Evolutionary conservation across 1,140 invertebrate species (phyloP).

Genomic region (Spodoptera litura): DNA sequence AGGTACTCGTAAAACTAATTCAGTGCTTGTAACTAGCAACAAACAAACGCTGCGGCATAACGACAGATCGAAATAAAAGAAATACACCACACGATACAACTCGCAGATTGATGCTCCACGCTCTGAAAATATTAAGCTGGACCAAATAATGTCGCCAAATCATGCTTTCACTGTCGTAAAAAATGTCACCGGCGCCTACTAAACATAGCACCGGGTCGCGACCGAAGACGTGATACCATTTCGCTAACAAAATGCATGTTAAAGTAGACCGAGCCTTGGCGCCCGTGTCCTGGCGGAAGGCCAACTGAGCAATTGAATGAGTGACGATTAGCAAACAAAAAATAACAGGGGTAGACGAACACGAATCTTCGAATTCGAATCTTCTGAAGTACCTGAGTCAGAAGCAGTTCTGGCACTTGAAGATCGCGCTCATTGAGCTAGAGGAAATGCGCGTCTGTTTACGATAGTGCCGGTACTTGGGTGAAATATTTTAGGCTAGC

Average conservation of each 20-base stretch:
- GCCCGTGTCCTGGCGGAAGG: slow-evolving; percentile 75
- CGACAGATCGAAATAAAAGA: slow-evolving; percentile 41
- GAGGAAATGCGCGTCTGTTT: slow-evolving; percentile 72
- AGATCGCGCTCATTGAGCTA: slow-evolving; percentile 71
- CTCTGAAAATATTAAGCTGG: slow-evolving; percentile 31
- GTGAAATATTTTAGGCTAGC: slow-evolving; percentile 60
- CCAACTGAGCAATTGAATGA: slow-evolving; percentile 81
- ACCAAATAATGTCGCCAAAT: slow-evolving; percentile 53
- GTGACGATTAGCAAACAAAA: slow-evolving; percentile 78
- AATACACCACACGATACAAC: slow-evolving; percentile 2
- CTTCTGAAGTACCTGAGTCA: slow-evolving; percentile 79
- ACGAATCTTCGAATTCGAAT: slow-evolving; percentile 73
- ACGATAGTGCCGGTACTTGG: slow-evolving; percentile 58
- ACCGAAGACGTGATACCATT: slow-evolving; percentile 60
- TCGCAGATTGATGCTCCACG: slow-evolving; percentile 21
- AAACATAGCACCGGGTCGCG: slow-evolving; percentile 53
- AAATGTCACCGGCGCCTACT: slow-evolving; percentile 37
- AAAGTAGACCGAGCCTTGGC: slow-evolving; percentile 67
- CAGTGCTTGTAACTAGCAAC: slow-evolving; percentile 67
- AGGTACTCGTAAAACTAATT: slow-evolving; percentile 81
- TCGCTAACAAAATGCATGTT: slow-evolving; percentile 59
- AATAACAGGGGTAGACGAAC: slow-evolving; percentile 73
- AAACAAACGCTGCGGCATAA: slow-evolving; percentile 55
- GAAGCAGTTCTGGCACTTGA: slow-evolving; percentile 69
- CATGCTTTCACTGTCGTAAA: slow-evolving; percentile 46